Percentiles rank a stretch among this genome's conserved stretches.
Conservation (phyloP, 2,888 invertebrate genomes). For the Limnephilus lunatus region DNA sequence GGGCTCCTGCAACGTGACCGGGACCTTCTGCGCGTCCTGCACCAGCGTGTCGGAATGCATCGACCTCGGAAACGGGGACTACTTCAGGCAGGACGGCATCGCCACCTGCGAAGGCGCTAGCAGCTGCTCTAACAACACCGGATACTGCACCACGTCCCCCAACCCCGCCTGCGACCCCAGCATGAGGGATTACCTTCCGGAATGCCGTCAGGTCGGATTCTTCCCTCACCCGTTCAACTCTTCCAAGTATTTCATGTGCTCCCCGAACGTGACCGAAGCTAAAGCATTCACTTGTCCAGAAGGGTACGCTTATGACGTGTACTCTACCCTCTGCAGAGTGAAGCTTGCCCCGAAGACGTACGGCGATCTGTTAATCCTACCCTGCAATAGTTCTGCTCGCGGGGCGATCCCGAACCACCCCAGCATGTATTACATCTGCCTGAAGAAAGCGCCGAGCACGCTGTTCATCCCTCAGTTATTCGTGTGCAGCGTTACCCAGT, state of each 20-base stretch:
- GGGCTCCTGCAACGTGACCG: conserved; percentile 21
- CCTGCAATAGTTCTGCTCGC: not conserved
- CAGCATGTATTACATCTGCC: conserved; percentile 54
- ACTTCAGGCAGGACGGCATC: not conserved
- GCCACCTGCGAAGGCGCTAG: conserved; percentile 12
- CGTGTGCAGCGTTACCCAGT: conserved; percentile 33
- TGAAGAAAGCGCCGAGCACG: not conserved
- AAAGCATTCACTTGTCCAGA: not conserved
- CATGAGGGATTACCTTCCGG: conserved; percentile 8
- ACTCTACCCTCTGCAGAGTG: conserved; percentile 32
- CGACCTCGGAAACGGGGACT: not conserved
- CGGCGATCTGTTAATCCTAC: conserved; percentile 7
- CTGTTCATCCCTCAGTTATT: conserved; percentile 30
- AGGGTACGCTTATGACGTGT: conserved; percentile 43
- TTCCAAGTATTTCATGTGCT: conserved; percentile 54
- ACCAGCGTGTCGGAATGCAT: conserved; percentile 51
- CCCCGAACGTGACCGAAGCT: not conserved
- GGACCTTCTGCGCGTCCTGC: conserved; percentile 23
- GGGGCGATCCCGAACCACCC: conserved; percentile 48
- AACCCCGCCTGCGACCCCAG: conserved; percentile 53
- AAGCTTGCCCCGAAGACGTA: not conserved
- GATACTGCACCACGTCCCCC: conserved; percentile 39
- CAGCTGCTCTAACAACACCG: conserved; percentile 31
- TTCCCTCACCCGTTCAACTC: conserved; percentile 59
- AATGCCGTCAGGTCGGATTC: conserved; percentile 51